Evolutionary conservation across 2,797 vertebrate genomes (phyloP), one percentile per base, ranked within the genome.

Genomic region (Neostethus bicornis): DNA sequence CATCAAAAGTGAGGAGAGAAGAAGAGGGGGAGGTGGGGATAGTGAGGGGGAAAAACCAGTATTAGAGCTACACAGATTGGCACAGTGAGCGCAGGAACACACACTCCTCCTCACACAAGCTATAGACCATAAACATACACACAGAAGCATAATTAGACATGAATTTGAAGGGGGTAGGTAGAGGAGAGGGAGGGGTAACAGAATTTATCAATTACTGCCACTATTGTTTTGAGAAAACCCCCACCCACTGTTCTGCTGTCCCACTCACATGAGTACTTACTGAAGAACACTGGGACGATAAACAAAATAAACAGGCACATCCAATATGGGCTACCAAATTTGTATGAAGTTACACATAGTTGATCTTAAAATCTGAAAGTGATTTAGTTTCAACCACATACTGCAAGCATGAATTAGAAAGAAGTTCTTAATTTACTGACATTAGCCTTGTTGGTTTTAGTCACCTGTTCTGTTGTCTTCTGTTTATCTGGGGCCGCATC

Each of bases 51-150:
- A 83, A 87, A 91, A 91, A 92, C 86, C 88, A 90, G 88, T 90
- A 91, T 93, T 93, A 92, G 90, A 92, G 90, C 91, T 80, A 88
- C 83, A 88, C 85, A 90, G 80, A 88, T 87, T 87, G 83, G 82
- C 85, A 92, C 89, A 90, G 87, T 91, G 85, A 91, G 82, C 72
- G 85, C 86, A 87, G 80, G 86, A 86, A 87, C 77, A 89, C 83
- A 87, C 87, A 83, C 81, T 63, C 84, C 51, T 69, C 74, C 81
- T 81, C 85, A 77, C 72, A 84, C 80, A 77, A 78, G 68, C 73
- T 78, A 85, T 65, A 87, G 75, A 89, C 73, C 76, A 82, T 79
- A 83, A 84, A 87, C 74, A 88, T 61, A 86, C 82, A 86, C 84
- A 88, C 79, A 74, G 49, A 88, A 85, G 88, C 85, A 83, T 81